Evolutionary conservation across 2,113 vertebrate species (phyloP).

Genomic region (Paradoxurus hermaphroditus): DNA sequence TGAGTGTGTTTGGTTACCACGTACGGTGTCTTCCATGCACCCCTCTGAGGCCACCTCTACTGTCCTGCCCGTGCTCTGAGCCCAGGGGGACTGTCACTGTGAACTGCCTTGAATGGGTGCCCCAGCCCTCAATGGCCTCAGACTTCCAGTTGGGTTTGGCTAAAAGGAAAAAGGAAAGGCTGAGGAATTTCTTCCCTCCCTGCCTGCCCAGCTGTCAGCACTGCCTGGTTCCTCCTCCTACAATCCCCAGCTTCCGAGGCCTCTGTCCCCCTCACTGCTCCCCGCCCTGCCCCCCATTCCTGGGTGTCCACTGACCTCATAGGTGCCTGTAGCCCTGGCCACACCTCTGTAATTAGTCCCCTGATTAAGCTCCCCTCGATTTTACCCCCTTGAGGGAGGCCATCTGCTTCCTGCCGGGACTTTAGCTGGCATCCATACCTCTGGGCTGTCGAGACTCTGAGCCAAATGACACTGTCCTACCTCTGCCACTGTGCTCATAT

Average conservation of each 20-base stretch:
- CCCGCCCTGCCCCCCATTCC: background rate
- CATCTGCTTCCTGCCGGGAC: background rate
- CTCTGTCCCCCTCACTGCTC: background rate
- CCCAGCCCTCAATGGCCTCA: background rate
- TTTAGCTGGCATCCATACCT: background rate
- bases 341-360: background rate
- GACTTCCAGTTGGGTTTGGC: background rate
- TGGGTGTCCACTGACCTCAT: background rate
- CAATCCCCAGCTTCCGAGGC: rapidly evolving
- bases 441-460: background rate
- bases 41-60: too few relatives aligned
- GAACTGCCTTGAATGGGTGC: background rate
- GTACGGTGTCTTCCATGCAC: background rate
- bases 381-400: background rate
- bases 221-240: background rate
- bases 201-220: background rate
- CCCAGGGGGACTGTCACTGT: background rate
- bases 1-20: rapidly evolving
- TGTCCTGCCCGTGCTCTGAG: background rate
- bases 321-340: background rate
- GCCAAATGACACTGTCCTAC: background rate
- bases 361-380: background rate
- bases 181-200: background rate
- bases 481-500: background rate
- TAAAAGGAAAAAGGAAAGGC: background rate